Conservation (phyloP, 1,140 invertebrate species). For the Oreohelix idahoensis region DNA sequence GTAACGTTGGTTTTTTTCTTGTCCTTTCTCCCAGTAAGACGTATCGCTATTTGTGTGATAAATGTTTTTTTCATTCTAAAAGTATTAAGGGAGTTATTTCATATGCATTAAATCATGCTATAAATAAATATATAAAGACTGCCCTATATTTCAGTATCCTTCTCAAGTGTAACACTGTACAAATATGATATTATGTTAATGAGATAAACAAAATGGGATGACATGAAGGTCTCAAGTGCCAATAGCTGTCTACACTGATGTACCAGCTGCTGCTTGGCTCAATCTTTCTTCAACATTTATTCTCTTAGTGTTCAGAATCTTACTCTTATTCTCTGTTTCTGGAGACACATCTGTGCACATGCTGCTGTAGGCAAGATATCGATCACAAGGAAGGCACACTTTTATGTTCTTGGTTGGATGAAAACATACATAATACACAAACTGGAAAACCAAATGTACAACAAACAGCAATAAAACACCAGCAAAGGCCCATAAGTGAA, state of each 20-base stretch:
- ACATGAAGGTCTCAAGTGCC: too few species aligned
- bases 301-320: neutral
- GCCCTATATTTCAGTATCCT: too few species aligned
- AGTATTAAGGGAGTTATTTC: too few species aligned
- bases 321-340: neutral
- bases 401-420: slow-evolving; percentile 56
- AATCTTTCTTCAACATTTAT: neutral
- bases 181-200: too few species aligned
- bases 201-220: too few species aligned
- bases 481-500: slow-evolving; percentile 62
- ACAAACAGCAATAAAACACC: slow-evolving; percentile 56
- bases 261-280: neutral
- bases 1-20: too few species aligned
- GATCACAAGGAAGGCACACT: slow-evolving; percentile 47
- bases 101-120: too few species aligned
- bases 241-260: neutral
- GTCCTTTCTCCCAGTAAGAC: too few species aligned
- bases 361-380: slow-evolving; percentile 42
- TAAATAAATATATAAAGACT: too few species aligned
- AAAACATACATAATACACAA: slow-evolving; percentile 62
- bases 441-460: slow-evolving; percentile 60
- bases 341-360: slow-evolving; percentile 35
- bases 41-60: too few species aligned
- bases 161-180: too few species aligned
- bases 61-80: too few species aligned